Conservation (phyloP, 2,888 invertebrate species). For the Chymomyza amoena region DNA sequence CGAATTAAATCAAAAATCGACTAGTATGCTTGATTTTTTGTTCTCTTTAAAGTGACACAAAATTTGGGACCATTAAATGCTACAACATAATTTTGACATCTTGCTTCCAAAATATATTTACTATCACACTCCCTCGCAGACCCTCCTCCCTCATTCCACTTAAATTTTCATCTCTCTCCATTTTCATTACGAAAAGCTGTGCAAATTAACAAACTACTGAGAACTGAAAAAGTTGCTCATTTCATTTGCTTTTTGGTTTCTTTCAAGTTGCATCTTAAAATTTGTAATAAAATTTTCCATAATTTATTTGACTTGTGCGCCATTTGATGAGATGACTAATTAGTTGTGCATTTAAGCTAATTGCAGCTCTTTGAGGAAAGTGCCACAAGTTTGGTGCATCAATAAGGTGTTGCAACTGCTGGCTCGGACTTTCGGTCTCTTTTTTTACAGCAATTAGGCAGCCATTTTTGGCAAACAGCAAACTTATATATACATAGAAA, state of each 20-base stretch:
- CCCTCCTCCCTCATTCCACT: too few species aligned
- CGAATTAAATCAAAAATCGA: too few species aligned
- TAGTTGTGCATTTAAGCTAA: constrained; percentile 51
- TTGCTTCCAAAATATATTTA: too few species aligned
- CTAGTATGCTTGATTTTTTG: too few species aligned
- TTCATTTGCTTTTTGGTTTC: background rate
- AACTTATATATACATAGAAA: background rate
- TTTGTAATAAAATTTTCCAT: constrained; percentile 54
- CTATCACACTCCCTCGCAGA: too few species aligned
- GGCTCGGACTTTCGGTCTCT: background rate
- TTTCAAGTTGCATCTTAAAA: constrained; percentile 26
- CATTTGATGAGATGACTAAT: constrained; percentile 44
- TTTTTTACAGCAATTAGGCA: background rate
- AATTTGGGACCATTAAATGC: too few species aligned
- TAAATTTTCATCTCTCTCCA: too few species aligned
- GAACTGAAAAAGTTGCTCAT: background rate
- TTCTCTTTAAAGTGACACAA: too few species aligned
- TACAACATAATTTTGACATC: too few species aligned
- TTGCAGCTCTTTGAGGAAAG: background rate
- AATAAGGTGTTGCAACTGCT: background rate
- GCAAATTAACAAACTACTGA: background rate
- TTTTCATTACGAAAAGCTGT: constrained; percentile 3
- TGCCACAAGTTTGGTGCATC: background rate
- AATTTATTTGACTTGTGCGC: constrained; percentile 47
- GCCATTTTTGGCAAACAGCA: background rate